Percentiles rank a stretch among this genome's conserved stretches.
These are phyloP conservation scores for Sebastes iracundus DNA, from an alignment of 2,797 vertebrate species.

Conservation along the genomic window DNA sequence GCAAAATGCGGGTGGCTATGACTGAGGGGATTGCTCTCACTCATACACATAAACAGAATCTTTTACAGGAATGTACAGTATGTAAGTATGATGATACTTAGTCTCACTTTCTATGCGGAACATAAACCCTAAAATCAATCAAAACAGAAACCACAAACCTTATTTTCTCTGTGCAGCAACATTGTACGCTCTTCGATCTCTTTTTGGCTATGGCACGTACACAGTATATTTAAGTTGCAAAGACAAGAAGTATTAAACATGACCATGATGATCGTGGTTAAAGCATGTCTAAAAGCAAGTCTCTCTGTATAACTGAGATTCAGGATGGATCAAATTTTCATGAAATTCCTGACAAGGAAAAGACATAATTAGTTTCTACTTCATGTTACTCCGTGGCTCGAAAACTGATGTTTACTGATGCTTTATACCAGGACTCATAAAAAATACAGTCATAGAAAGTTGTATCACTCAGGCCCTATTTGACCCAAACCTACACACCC, in stretches of 20 bases:
- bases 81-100: not conserved
- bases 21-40: not conserved
- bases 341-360: not conserved
- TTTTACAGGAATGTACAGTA: not conserved
- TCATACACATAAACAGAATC: not conserved
- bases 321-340: not conserved
- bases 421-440: not conserved
- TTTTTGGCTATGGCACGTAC: not conserved
- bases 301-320: not conserved
- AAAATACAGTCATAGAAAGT: not conserved
- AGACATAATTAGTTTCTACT: not conserved
- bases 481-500: not conserved
- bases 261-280: not conserved
- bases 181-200: not conserved
- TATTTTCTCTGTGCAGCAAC: not conserved
- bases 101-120: not conserved
- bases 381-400: not conserved
- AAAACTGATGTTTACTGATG: not conserved
- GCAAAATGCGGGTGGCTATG: not conserved
- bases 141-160: not conserved
- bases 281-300: not conserved
- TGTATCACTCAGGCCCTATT: not conserved
- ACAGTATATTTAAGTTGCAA: not conserved
- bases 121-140: conserved; percentile 9
- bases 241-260: not conserved